Conservation (phyloP, 1,140 invertebrate species). For the Drosophila kohkoa region DNA sequence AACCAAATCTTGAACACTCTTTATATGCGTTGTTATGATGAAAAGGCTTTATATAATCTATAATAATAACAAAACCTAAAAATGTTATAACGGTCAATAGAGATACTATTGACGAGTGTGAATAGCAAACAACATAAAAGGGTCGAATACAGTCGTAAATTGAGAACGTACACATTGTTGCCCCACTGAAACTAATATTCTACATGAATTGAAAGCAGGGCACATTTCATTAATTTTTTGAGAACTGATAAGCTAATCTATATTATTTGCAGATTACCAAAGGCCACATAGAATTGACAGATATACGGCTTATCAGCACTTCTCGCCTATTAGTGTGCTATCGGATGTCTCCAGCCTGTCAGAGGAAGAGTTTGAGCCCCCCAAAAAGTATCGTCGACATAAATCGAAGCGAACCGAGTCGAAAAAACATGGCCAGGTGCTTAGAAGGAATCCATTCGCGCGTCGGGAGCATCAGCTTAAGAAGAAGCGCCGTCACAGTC, state of each 20-base stretch:
- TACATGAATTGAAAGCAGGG: not conserved
- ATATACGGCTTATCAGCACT: conserved; percentile 17
- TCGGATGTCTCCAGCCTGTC: conserved; percentile 70
- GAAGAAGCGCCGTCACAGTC: conserved; percentile 28
- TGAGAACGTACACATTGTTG: not conserved
- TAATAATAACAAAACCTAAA: too few species aligned
- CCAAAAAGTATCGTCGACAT: conserved; percentile 47
- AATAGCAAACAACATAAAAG: too few species aligned
- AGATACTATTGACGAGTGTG: too few species aligned
- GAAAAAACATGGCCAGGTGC: not conserved
- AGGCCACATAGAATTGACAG: conserved; percentile 22
- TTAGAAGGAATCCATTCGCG: conserved; percentile 22
- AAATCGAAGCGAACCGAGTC: conserved; percentile 39
- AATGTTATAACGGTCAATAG: too few species aligned
- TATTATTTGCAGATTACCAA: conserved; percentile 53
- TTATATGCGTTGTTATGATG: too few species aligned
- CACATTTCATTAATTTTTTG: not conserved
- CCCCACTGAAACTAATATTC: not conserved
- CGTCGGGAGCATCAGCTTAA: conserved; percentile 14
- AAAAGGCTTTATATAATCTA: too few species aligned
- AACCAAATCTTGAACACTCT: too few species aligned
- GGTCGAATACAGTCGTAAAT: not conserved
- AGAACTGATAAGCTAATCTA: conserved; percentile 9
- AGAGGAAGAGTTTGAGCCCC: conserved; percentile 48
- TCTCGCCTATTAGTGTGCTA: conserved; percentile 41